Base-by-base conservation (phyloP, 2,113 vertebrate genomes). In the Podarcis cretensis region DNA sequence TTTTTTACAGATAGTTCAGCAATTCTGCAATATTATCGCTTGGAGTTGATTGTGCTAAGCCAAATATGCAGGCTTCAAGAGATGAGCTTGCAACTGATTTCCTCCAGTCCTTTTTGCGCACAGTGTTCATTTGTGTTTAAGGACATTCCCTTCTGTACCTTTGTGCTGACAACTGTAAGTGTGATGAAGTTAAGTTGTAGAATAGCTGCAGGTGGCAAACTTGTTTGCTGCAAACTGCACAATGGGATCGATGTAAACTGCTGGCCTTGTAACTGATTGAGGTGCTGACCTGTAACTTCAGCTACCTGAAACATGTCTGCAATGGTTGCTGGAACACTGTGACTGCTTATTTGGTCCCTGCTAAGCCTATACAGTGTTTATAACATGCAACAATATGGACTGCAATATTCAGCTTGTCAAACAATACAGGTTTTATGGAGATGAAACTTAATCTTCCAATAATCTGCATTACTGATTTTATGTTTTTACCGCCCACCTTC, bases 211-310 rank as follows among this genome's bases (percentile, higher is more conserved):
- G 68, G 86, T 18, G 85, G 81, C 66, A 94, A 77, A 89, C 12
- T 91, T 65, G 81, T 68, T 63, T 92, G 48, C 88, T 59, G 35
- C 90, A 94, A 96, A 92, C 89, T 92, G 92, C 68, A 69, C 71
- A 66, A 91, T 32, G 89, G 73, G 86, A 91, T 23, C 48, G 89
- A 84, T 85, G 77, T 91, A 93, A 94, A 91, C 7, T 89, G 63
- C 84, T 14, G 4, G 25, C 83, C 85, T 78, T 82, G 10, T 25
- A 78, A 89, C 74, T 90, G 86, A 95, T 2, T 85, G 95, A 95
- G 94, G 89, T 40, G 83, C 71, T 92, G 87, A 96, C 90, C 94
- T 87, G 66, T 71, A 89, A 74, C 20, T 40, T 88, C 37, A 84
- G 90, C 32, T 90, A 93, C 83, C 81, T 82, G 76, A 35, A 77